Percentiles rank a stretch among this genome's conserved stretches.
Conservation (phyloP, 2,113 vertebrate species). For the Peucedramus taeniatus region DNA sequence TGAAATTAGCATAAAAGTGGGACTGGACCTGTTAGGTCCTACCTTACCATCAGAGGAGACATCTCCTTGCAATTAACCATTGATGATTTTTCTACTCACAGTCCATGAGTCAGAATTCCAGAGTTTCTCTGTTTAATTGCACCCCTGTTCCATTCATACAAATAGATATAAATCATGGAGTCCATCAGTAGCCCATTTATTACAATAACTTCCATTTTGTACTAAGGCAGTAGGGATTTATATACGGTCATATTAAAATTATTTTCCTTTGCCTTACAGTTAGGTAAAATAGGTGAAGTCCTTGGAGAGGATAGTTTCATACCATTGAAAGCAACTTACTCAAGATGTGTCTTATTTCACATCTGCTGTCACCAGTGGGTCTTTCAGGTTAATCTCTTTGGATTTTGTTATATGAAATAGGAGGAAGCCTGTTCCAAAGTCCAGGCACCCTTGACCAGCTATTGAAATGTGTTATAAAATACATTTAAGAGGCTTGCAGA, state of each 20-base stretch:
- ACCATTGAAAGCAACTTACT: not conserved
- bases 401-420: not conserved
- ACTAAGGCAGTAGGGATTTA: not conserved
- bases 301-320: not conserved
- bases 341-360: not conserved
- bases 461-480: not conserved
- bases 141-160: not conserved
- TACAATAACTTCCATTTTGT: not conserved
- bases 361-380: not conserved
- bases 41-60: not conserved
- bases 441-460: not conserved
- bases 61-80: not conserved
- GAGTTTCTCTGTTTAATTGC: not conserved
- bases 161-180: not conserved
- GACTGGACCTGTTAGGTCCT: not conserved
- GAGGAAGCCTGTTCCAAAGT: not conserved
- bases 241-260: not conserved
- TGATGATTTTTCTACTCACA: rapidly evolving
- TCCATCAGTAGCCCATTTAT: not conserved
- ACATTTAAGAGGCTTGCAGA: not conserved
- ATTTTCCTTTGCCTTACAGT: not conserved
- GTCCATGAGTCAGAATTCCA: not conserved
- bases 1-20: not conserved
- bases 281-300: not conserved
- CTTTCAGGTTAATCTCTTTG: not conserved